Base-by-base conservation (phyloP, 2,797 vertebrate species). In the Falco biarmicus region DNA sequence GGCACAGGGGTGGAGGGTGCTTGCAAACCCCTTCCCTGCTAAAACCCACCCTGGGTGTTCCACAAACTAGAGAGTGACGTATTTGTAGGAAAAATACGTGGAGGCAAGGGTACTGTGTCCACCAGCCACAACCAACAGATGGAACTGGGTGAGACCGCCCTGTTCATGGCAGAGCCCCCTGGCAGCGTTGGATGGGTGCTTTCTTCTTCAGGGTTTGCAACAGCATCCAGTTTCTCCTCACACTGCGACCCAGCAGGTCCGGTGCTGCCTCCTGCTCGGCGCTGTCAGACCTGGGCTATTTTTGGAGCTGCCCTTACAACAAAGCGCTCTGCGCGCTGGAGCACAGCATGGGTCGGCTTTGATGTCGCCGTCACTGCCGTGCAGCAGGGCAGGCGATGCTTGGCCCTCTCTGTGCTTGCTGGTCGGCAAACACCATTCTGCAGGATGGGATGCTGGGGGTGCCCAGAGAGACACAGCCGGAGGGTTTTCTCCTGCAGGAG, bases 61-160 rank as follows among this genome's bases (percentile, higher is more conserved):
- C 4, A 5, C 1, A 10, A 19, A 32, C 34, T 34, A 31, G 10
- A 45, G 34, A 37, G 26, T 1, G 1, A 31, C 1, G 3, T 31
- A 7, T 59, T 41, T 45, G 37, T 21, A 60, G 31, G 63, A 45
- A 43, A 8, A 17, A 31, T 2, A 12, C 4, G 0, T 14, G 53
- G 53, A 41, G 54, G n/a, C 13, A 15, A 13, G 13, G 34, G 39
- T 22, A 14, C 47, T 0, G 11, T 18, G 34, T 31, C 63, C 37
- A 14, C 18, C 26, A 31, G 43, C 63, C 60, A 16, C 51, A 29
- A 1, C 25, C 6, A 53, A 53, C 20, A 31, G 53, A 20, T 9
- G 37, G 71, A 43, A 25, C 34, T 25, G 65, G 51, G 25, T 1
- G 5, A 60, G 47, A 32, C 14, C 3, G 0, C 64, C 39, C 43